These are phyloP conservation scores for Elysia chlorotica DNA, from an alignment of 1,140 invertebrate genomes.

Conservation along the genomic window DNA sequence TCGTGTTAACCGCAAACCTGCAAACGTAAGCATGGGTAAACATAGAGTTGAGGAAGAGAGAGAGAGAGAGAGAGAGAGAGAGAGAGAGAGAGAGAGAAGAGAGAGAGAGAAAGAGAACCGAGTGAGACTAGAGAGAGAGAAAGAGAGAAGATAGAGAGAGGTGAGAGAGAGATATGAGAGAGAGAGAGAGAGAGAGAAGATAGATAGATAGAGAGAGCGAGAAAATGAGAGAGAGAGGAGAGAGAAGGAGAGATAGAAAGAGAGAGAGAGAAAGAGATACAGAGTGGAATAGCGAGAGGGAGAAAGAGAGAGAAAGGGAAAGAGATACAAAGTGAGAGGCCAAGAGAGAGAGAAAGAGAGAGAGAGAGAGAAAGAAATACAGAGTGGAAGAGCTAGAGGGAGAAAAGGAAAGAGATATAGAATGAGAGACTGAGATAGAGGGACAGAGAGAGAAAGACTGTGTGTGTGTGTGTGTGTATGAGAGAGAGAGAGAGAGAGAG, in stretches of 20 bases:
- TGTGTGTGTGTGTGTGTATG: background rate
- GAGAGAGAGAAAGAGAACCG: background rate
- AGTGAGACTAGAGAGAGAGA: background rate
- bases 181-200: background rate
- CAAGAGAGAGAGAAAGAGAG: background rate
- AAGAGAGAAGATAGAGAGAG: background rate
- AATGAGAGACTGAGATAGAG: background rate
- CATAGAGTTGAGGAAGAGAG: background rate
- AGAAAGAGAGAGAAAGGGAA: background rate
- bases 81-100: conserved; percentile 3
- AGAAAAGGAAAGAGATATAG: background rate
- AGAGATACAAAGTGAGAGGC: background rate
- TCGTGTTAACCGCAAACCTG: too few relatives aligned
- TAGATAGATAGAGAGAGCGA: background rate
- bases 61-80: background rate
- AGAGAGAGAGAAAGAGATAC: background rate
- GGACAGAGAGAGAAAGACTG: background rate
- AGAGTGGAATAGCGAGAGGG: background rate
- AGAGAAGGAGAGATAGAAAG: background rate
- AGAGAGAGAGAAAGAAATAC: background rate
- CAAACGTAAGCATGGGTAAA: too few relatives aligned
- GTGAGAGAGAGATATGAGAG: background rate
- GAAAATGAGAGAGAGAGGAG: background rate
- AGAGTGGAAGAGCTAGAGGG: background rate
- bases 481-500: background rate